Conservation (phyloP, 2,797 vertebrate species). For the Typhlichthys eigenmanni region DNA sequence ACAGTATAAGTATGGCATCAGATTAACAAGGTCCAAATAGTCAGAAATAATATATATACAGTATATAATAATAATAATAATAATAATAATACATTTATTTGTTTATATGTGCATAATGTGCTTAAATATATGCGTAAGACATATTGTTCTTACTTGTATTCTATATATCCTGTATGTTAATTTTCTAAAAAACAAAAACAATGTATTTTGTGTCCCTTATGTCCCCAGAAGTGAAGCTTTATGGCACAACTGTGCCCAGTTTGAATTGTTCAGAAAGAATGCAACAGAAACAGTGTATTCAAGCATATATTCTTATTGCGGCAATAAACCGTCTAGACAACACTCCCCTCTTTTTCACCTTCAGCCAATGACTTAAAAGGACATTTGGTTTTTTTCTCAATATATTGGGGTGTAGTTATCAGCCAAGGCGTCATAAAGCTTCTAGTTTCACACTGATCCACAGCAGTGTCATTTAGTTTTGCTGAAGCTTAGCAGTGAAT, state of each 20-base stretch:
- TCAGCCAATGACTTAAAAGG: slow-evolving; percentile 57
- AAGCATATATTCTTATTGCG: slow-evolving; percentile 94
- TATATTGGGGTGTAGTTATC: slow-evolving; percentile 70
- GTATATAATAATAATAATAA: no score
- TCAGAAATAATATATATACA: background rate
- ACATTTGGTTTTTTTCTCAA: slow-evolving; percentile 77
- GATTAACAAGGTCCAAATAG: no score
- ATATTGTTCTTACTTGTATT: background rate
- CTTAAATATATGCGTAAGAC: no score
- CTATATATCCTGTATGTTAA: background rate
- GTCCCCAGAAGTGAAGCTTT: slow-evolving; percentile 66
- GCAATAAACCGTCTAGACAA: slow-evolving; percentile 99
- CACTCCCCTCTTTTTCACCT: slow-evolving; percentile 83
- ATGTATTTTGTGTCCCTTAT: slow-evolving; percentile 26
- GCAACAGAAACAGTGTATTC: slow-evolving; percentile 88
- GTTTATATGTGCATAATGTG: no score
- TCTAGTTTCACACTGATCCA: slow-evolving; percentile 17
- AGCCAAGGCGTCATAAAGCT: slow-evolving; percentile 44
- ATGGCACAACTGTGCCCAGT: slow-evolving; percentile 56
- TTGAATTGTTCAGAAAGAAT: slow-evolving; percentile 87
- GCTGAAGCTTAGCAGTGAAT: background rate
- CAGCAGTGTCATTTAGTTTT: background rate
- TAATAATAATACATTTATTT: no score
- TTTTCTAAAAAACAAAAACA: background rate
- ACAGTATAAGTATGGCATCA: slow-evolving; percentile 6